Percentiles rank a stretch among this genome's conserved stretches.
Conservation (phyloP, 2,113 vertebrate species). For the Tautogolabrus adspersus region DNA sequence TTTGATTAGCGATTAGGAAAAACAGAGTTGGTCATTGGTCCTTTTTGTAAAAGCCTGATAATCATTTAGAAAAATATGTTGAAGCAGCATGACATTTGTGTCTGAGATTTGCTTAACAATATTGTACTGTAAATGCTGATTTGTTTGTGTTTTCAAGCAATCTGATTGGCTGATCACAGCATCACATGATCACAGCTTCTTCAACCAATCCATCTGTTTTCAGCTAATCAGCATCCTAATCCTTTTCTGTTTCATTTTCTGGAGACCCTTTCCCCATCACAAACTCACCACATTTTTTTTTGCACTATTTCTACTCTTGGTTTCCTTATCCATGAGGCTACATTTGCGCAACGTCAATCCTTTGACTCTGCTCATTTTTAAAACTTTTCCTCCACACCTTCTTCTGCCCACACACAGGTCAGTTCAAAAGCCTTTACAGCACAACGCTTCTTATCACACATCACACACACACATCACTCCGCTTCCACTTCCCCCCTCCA, state of each 20-base stretch:
- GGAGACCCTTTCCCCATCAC: background rate
- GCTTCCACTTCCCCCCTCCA: slow-evolving; percentile 25
- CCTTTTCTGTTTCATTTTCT: background rate
- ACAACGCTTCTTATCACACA: slow-evolving; percentile 61
- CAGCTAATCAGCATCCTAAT: background rate
- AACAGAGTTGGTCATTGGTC: no score
- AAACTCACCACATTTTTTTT: background rate
- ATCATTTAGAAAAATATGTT: no score
- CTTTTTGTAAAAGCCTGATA: no score
- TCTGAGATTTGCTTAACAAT: no score
- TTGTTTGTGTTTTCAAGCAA: background rate
- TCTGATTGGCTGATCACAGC: background rate
- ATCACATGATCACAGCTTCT: slow-evolving; percentile 8
- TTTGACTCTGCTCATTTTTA: slow-evolving; percentile 10
- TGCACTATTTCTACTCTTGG: background rate
- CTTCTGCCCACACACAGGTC: slow-evolving; percentile 49
- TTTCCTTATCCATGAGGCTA: slow-evolving; percentile 2
- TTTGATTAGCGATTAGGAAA: no score
- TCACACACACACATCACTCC: slow-evolving; percentile 51
- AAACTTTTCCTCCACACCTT: slow-evolving; percentile 24
- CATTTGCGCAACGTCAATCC: background rate
- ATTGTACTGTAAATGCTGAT: no score
- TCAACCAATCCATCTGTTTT: slow-evolving; percentile 24
- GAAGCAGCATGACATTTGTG: no score
- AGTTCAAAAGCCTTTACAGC: slow-evolving; percentile 58